Evolutionary conservation across 2,797 vertebrate species (phyloP).

Genomic region (Sus cebifrons): DNA sequence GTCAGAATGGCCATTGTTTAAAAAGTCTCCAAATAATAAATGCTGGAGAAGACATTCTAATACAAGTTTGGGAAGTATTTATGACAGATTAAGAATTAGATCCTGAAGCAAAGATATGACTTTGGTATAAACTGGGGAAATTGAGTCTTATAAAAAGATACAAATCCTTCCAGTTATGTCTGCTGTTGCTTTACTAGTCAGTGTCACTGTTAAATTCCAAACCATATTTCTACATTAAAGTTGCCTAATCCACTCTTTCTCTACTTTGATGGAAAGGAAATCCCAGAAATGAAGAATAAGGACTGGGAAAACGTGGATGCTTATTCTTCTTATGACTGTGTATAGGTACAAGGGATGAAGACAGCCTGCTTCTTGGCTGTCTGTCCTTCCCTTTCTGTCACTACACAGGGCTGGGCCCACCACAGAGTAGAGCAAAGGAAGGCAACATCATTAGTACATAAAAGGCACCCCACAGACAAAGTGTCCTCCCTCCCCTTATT

Average conservation of each 20-base stretch:
- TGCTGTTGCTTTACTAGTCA: background rate
- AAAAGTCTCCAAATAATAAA: background rate
- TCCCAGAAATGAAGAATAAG: background rate
- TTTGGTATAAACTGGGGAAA: background rate
- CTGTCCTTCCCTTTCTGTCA: background rate
- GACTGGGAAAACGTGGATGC: background rate
- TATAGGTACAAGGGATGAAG: background rate
- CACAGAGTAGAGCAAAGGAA: background rate
- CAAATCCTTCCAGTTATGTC: accelerated
- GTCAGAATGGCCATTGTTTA: background rate
- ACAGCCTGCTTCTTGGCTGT: background rate
- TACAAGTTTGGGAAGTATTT: background rate
- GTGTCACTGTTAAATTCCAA: accelerated
- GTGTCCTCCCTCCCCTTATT: background rate
- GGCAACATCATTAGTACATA: no score
- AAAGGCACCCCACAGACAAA: background rate
- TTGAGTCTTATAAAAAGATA: background rate
- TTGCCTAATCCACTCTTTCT: no score
- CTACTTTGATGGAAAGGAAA: background rate
- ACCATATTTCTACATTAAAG: no score
- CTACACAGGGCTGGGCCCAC: background rate
- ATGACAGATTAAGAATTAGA: background rate
- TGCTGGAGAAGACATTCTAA: background rate
- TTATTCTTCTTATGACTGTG: background rate
- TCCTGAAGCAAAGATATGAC: background rate